Conservation (phyloP, 2,888 invertebrate genomes). For the Drosophila atripex region DNA sequence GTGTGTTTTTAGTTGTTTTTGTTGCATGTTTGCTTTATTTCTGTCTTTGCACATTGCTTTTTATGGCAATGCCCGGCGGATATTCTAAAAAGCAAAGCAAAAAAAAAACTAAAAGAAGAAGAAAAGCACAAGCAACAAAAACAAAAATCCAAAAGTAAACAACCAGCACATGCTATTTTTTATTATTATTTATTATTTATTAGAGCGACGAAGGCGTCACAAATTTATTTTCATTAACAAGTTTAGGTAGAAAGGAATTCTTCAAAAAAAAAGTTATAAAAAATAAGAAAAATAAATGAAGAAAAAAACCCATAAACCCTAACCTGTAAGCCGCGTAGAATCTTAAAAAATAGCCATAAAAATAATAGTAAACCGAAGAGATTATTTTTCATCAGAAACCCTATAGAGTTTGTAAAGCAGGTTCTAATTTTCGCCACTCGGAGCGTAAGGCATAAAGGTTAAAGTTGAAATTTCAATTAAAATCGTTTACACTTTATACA, state of each 20-base stretch:
- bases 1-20: no score
- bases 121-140: slow-evolving; percentile 1
- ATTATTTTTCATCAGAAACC: slow-evolving; percentile 26
- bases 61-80: slow-evolving; percentile 65
- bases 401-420: not conserved
- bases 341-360: slow-evolving; percentile 7
- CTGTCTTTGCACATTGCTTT: slow-evolving; percentile 36
- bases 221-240: slow-evolving; percentile 76
- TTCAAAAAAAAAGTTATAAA: not conserved
- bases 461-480: slow-evolving; percentile 1
- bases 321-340: slow-evolving; percentile 6
- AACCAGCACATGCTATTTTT: slow-evolving; percentile 44
- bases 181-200: slow-evolving; percentile 55
- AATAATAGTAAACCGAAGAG: slow-evolving; percentile 9
- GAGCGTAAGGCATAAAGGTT: not conserved
- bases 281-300: not conserved
- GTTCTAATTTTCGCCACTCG: slow-evolving; percentile 5
- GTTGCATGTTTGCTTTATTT: slow-evolving; percentile 8
- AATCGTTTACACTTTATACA: not conserved
- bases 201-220: slow-evolving; percentile 43
- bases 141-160: not conserved
- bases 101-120: no score
- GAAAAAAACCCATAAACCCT: slow-evolving; percentile 8
- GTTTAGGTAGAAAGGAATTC: slow-evolving; percentile 28
- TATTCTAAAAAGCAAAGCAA: slow-evolving; percentile 59